phyloP scores from a whole-genome alignment of 1,140 invertebrate species.

The Lepidurus arcticus region DNA sequence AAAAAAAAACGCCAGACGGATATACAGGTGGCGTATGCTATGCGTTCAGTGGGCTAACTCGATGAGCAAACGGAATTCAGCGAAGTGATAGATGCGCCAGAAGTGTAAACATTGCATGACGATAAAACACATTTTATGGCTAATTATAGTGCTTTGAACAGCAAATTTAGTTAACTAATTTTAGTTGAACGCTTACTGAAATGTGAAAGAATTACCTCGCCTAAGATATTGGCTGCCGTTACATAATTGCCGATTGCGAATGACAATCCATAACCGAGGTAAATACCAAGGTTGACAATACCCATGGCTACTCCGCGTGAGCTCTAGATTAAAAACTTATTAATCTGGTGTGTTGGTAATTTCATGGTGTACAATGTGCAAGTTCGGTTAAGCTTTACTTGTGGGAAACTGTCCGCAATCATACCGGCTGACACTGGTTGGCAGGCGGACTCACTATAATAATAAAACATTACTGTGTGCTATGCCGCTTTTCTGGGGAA shows the following conservation, averaged over 20 bases:
- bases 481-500: too few relatives aligned
- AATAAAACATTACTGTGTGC: neutral
- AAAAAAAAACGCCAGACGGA: too few relatives aligned
- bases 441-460: slow-evolving; percentile 71
- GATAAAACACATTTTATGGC: too few relatives aligned
- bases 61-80: too few relatives aligned
- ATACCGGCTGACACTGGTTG: slow-evolving; percentile 82
- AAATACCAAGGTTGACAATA: slow-evolving; percentile 94
- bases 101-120: too few relatives aligned
- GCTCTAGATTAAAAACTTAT: slow-evolving; percentile 46
- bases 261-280: slow-evolving; percentile 85
- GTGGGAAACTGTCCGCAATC: slow-evolving; percentile 75
- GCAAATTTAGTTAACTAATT: neutral
- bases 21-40: too few relatives aligned
- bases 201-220: slow-evolving; percentile 53
- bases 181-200: slow-evolving; percentile 10
- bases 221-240: slow-evolving; percentile 67
- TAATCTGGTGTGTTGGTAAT: slow-evolving; percentile 9
- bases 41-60: too few relatives aligned
- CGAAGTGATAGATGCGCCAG: too few relatives aligned
- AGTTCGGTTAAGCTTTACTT: slow-evolving; percentile 44
- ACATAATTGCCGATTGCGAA: slow-evolving; percentile 86
- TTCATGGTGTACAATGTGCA: neutral
- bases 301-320: slow-evolving; percentile 81
- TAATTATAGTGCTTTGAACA: too few relatives aligned